These are phyloP conservation scores for Tetramorium parvispinum DNA, from an alignment of 1,140 invertebrate genomes.

Conservation along the genomic window DNA sequence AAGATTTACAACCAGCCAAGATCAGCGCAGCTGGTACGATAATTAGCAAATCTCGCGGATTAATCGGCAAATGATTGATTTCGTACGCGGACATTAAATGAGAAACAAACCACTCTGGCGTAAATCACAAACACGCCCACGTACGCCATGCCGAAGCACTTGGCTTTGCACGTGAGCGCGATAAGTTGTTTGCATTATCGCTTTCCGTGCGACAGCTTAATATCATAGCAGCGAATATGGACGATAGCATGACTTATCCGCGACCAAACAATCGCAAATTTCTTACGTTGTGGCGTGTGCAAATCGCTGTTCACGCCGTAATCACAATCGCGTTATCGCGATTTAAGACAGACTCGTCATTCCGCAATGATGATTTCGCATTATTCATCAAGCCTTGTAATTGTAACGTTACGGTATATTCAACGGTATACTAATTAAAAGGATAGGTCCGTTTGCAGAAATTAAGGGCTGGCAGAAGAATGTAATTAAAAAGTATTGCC, in stretches of 20 bases:
- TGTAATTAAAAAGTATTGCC: slow-evolving; percentile 23
- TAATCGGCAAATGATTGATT: slow-evolving; percentile 54
- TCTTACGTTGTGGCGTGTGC: slow-evolving; percentile 18
- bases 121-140: slow-evolving; percentile 63
- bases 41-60: slow-evolving; percentile 43
- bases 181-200: slow-evolving; percentile 63
- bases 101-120: slow-evolving; percentile 41
- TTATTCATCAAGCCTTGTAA: slow-evolving; percentile 37
- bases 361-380: slow-evolving; percentile 42
- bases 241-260: slow-evolving; percentile 12
- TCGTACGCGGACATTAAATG: slow-evolving; percentile 33
- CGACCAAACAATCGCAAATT: slow-evolving; percentile 51
- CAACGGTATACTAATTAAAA: slow-evolving; percentile 46
- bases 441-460: slow-evolving; percentile 21
- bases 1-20: slow-evolving; percentile 25
- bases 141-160: slow-evolving; percentile 9
- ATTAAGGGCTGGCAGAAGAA: slow-evolving; percentile 16
- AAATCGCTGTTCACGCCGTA: slow-evolving; percentile 26
- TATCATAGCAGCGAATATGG: slow-evolving; percentile 46
- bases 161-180: slow-evolving; percentile 35
- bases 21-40: slow-evolving; percentile 35
- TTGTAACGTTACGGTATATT: slow-evolving; percentile 29
- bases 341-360: slow-evolving; percentile 34
- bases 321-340: slow-evolving; percentile 54
- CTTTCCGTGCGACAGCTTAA: slow-evolving; percentile 57